A percentile compares a stretch with the other conserved stretches of the same genome.
phyloP scores from a whole-genome alignment of 1,140 invertebrate genomes.

The Zaprionus lachaisei region DNA sequence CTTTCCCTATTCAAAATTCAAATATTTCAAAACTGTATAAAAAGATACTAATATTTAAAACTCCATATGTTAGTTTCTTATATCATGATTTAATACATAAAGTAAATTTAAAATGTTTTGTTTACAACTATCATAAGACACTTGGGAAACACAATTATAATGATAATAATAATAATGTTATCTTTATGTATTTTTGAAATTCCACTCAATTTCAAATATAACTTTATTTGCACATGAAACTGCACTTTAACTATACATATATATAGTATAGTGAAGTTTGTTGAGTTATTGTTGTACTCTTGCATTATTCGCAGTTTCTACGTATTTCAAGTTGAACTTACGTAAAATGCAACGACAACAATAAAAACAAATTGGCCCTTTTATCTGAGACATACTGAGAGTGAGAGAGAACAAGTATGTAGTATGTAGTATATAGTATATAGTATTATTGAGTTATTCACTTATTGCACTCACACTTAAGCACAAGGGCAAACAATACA shows the following conservation, averaged over 20 bases:
- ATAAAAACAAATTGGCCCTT: slow-evolving; percentile 49
- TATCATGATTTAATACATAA: too few species aligned
- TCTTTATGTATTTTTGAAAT: not conserved
- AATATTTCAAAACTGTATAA: not conserved
- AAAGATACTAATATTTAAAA: too few species aligned
- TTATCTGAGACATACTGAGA: slow-evolving; percentile 20
- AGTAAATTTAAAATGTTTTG: too few species aligned
- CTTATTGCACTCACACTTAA: not conserved
- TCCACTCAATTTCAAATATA: not conserved
- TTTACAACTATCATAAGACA: not conserved
- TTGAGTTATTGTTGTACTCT: slow-evolving; percentile 4
- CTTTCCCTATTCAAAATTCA: not conserved
- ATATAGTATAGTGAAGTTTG: not conserved
- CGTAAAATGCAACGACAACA: slow-evolving; percentile 54
- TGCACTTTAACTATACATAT: not conserved
- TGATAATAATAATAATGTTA: not conserved
- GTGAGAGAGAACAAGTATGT: not conserved
- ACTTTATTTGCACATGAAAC: not conserved
- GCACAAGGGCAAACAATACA: not conserved
- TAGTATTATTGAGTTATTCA: slow-evolving; percentile 25
- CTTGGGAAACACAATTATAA: not conserved
- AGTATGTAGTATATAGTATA: too few species aligned
- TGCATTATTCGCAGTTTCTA: not conserved
- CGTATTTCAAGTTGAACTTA: slow-evolving; percentile 44
- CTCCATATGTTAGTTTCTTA: too few species aligned